Conservation (phyloP, 1,140 invertebrate species). For the Lanistes nyassanus region DNA sequence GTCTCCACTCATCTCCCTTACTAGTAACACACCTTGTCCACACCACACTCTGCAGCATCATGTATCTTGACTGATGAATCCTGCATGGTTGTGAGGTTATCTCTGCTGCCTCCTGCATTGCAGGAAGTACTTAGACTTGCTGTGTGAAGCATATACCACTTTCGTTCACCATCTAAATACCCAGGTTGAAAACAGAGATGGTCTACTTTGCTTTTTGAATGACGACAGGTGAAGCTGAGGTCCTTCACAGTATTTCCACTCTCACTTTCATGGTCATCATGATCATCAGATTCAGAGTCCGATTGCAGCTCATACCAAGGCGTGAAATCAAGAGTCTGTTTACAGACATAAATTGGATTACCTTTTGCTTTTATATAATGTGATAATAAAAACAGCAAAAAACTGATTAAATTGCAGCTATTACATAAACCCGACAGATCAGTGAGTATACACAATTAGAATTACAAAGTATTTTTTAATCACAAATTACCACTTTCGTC, state of each 20-base stretch:
- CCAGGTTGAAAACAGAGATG: no score
- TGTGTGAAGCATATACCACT: no score
- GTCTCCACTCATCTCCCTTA: not conserved
- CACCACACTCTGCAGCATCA: conserved; percentile 10
- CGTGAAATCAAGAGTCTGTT: conserved; percentile 17
- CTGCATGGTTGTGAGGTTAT: not conserved
- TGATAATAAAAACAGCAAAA: no score
- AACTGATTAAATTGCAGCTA: no score
- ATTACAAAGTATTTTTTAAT: not conserved
- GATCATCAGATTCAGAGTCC: conserved; percentile 31
- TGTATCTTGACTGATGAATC: conserved; percentile 14
- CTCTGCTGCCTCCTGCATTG: not conserved
- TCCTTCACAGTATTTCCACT: not conserved
- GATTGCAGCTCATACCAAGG: conserved; percentile 27
- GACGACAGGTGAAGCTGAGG: not conserved
- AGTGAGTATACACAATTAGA: not conserved
- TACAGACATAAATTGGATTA: no score
- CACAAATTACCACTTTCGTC: no score
- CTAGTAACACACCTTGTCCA: not conserved
- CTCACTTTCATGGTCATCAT: conserved; percentile 16
- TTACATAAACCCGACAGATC: not conserved
- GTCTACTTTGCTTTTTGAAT: no score
- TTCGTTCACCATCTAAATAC: no score
- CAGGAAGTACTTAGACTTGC: no score
- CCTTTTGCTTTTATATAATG: not conserved